Evolutionary conservation across 1,140 invertebrate species (phyloP).

Genomic region (Saxidomus purpurata): DNA sequence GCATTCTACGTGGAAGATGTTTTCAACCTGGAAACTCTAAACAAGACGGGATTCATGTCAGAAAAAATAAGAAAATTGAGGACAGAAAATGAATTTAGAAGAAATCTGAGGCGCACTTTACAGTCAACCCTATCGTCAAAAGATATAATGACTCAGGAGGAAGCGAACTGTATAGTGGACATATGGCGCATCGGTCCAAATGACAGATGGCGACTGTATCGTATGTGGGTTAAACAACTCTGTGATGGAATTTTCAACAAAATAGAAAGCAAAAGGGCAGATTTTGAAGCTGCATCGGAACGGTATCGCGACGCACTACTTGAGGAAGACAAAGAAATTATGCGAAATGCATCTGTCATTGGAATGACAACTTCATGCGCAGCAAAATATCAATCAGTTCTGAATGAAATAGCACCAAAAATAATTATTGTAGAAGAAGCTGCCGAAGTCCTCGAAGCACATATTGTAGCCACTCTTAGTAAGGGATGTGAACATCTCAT

Average conservation of each 20-base stretch:
- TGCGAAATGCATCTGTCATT: slow-evolving; percentile 80
- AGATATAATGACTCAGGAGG: slow-evolving; percentile 56
- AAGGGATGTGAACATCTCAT: slow-evolving; percentile 90
- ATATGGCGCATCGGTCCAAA: slow-evolving; percentile 75
- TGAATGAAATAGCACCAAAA: slow-evolving; percentile 75
- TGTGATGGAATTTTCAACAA: slow-evolving; percentile 61
- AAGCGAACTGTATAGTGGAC: slow-evolving; percentile 60
- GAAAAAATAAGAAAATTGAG: background rate
- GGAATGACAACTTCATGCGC: slow-evolving; percentile 84
- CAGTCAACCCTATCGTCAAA: background rate
- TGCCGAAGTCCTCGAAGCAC: slow-evolving; percentile 83
- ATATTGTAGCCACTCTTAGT: slow-evolving; percentile 87
- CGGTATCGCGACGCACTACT: slow-evolving; percentile 68
- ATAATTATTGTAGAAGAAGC: slow-evolving; percentile 84
- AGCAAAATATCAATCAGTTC: slow-evolving; percentile 72
- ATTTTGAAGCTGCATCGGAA: slow-evolving; percentile 65
- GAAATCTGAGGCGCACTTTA: background rate
- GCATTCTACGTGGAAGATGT: background rate
- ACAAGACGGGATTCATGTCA: too few relatives aligned
- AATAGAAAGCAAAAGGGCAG: slow-evolving; percentile 39
- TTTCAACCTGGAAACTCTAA: background rate
- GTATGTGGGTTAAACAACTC: slow-evolving; percentile 76
- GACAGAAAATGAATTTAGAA: background rate
- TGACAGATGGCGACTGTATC: slow-evolving; percentile 82
- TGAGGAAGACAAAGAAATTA: slow-evolving; percentile 76